Conservation (phyloP, 1,140 invertebrate species). For the Metopolophium dirhodum region DNA sequence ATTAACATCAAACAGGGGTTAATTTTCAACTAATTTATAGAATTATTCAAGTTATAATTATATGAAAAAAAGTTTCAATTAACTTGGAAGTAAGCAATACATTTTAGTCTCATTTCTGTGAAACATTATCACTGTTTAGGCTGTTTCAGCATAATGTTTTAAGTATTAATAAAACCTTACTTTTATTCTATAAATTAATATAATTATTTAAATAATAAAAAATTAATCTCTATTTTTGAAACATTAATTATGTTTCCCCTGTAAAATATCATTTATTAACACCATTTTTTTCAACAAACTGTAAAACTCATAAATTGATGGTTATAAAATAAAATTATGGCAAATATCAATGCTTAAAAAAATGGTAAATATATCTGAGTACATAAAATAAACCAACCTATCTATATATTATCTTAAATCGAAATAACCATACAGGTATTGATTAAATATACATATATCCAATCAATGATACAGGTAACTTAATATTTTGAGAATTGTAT, state of each 20-base stretch:
- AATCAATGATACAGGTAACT: background rate
- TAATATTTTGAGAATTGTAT: conserved; percentile 40
- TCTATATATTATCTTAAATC: background rate
- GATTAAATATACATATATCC: no score
- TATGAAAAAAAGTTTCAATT: background rate
- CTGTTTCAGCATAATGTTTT: background rate
- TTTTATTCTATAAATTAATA: background rate
- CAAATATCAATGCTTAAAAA: background rate
- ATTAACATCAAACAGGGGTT: background rate
- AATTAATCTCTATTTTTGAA: background rate
- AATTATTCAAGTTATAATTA: background rate
- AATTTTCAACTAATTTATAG: background rate
- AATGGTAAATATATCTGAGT: background rate
- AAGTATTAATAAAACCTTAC: background rate
- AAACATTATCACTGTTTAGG: background rate
- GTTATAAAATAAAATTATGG: background rate
- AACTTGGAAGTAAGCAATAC: background rate
- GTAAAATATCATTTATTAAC: background rate
- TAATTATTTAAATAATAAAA: background rate
- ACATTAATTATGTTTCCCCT: background rate
- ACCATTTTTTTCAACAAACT: background rate
- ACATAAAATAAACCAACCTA: background rate
- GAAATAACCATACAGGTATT: conserved; percentile 7
- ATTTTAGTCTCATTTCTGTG: background rate
- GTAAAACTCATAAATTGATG: background rate